Evolutionary conservation across 2,797 vertebrate species (phyloP), one percentile per base, ranked within the genome.

Genomic region (Lates japonicus): DNA sequence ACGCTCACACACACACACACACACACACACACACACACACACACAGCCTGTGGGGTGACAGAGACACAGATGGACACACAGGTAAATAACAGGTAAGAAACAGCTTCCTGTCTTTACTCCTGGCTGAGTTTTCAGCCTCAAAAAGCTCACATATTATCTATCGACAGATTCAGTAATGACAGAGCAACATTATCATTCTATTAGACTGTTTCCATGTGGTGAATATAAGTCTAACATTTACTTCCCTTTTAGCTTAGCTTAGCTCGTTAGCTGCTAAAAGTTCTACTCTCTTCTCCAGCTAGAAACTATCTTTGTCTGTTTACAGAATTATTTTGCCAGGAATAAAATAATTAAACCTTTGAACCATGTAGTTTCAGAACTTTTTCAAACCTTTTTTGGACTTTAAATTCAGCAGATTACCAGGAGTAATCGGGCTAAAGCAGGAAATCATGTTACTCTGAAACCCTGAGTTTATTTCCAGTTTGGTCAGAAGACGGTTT

Each of bases 41-140:
- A 44, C 68, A n/a, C 11, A 5, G 10, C 54, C 86, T 84, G 81
- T 1, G 6, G 20, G 42, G 20, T 0, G n/a, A 52, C 19, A 57
- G 3, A 54, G 16, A 65, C 6, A 60, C 57, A 51, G 3, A 70
- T 1, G 1, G 19, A 48, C 20, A 51, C 20, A 51, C 2, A 7
- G n/a, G 51, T 46, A 4, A 48, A 20, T 11, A 16, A 31, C 9
- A 49, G 54, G 22, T 22, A 13, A 5, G 42, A 29, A 29, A 29
- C 25, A 29, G 25, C 25, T 29, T 29, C 25, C 25, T 29, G 25
- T 29, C 25, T 29, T 29, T 29, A 29, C 25, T 29, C 25, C 25
- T 29, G 25, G 25, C 25, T 29, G 25, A 29, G 25, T 29, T 29
- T 29, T 29, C 25, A 29, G 25, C 25, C 25, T 1, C 25, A 29